Evolutionary conservation across 2,888 invertebrate species (phyloP), one percentile per base, ranked within the genome.

Genomic region (Stegana nigrithorax): DNA sequence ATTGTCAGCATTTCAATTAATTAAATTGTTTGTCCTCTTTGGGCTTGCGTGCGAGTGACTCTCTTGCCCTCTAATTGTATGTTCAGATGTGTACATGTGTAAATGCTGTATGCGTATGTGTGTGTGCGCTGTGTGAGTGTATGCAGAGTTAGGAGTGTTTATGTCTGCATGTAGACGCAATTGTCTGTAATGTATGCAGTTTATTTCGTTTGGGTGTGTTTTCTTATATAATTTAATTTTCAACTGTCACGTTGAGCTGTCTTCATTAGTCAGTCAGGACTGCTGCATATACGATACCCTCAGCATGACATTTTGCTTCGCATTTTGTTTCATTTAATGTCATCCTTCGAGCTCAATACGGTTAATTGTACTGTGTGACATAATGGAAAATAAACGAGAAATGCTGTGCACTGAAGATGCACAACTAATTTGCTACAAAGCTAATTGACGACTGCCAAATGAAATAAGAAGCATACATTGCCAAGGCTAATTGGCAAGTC

Each of bases 191-290:
- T 17, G 19, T 12, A 45, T 45, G 45, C 45, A 23, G 23, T 21
- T 21, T 12, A 10, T 45, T 45, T 45, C 23, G 29, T 27, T 8
- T 51, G 29, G 17, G 29, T 27, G 27, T 29, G 51, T 51, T 29
- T 51, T 51, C 17, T 14, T 51, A 26, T 51, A 29, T 51, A 51
- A 51, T 51, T 51, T 51, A 51, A 51, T 51, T 51, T 51, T 10
- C 26, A 51, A 29, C 29, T 27, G 51, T 51, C 51, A 51, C 51
- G 8, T 51, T 27, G 29, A 17, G 51, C 17, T 27, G 17, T n/a
- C 14, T 26, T 14, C 19, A 8, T 17, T n/a, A n/a, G n/a, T n/a
- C n/a, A n/a, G n/a, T n/a, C n/a, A n/a, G n/a, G n/a, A n/a, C n/a
- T n/a, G n/a, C n/a, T n/a, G n/a, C n/a, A n/a, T n/a, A n/a, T n/a